A percentile compares a stretch with the other conserved stretches of the same genome.
Evolutionary conservation across 2,797 vertebrate genomes (phyloP).

Genomic region (Mormyrus proboscirostris): DNA sequence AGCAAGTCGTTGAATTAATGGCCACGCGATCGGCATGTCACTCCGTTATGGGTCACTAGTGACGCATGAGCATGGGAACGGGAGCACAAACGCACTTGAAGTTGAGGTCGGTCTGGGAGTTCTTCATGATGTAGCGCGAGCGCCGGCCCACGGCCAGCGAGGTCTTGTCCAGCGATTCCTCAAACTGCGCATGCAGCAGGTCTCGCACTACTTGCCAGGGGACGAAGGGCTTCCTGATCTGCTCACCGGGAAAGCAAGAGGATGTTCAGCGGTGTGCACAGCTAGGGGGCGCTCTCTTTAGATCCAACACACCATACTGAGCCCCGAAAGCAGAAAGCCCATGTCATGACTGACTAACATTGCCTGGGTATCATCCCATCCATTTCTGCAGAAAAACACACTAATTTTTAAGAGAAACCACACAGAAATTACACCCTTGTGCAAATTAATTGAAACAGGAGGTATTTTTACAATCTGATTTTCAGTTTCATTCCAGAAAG

Average conservation of each 20-base stretch:
- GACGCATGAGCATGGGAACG: background rate
- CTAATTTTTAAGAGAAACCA: background rate
- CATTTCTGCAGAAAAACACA: background rate
- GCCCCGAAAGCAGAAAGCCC: background rate
- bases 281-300: background rate
- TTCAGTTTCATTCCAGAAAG: background rate
- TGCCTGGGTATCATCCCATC: background rate
- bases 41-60: background rate
- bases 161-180: conserved; percentile 87
- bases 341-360: background rate
- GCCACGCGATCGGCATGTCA: background rate
- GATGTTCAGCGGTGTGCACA: background rate
- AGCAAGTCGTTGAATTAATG: background rate
- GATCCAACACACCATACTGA: background rate
- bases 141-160: conserved; percentile 81
- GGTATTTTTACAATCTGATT: background rate
- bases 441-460: background rate
- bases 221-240: conserved; percentile 82
- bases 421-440: background rate
- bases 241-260: conserved; percentile 17
- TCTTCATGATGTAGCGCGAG: conserved; percentile 84
- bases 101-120: conserved; percentile 84
- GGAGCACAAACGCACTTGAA: conserved; percentile 67
- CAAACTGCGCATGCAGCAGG: conserved; percentile 77
- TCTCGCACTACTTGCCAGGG: conserved; percentile 86